Conservation (phyloP, 2,888 invertebrate species). For the Apodemia mormo region DNA sequence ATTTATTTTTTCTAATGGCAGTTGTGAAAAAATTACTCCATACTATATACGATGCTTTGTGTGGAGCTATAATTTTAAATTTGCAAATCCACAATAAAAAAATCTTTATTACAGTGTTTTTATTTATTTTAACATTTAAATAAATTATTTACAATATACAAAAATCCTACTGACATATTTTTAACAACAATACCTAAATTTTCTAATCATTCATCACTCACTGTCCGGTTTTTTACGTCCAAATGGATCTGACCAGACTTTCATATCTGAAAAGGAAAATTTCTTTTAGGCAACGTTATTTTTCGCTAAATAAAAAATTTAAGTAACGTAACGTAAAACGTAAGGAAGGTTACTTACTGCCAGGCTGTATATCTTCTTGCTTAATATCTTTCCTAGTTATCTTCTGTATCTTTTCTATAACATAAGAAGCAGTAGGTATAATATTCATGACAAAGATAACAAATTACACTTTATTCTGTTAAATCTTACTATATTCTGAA, state of each 20-base stretch:
- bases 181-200: slow-evolving; percentile 33
- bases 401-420: slow-evolving; percentile 80
- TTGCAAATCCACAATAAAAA: slow-evolving; percentile 67
- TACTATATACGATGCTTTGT: slow-evolving; percentile 50
- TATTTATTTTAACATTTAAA: slow-evolving; percentile 18
- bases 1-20: slow-evolving; percentile 69
- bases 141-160: slow-evolving; percentile 6
- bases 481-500: neutral
- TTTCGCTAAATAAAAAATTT: neutral
- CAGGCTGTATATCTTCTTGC: slow-evolving; percentile 83
- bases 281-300: neutral
- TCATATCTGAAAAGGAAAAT: slow-evolving; percentile 77
- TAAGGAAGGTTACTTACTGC: slow-evolving; percentile 67
- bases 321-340: too few relatives aligned
- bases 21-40: slow-evolving; percentile 56
- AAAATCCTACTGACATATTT: neutral
- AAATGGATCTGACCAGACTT: slow-evolving; percentile 83
- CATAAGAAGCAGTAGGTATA: slow-evolving; percentile 24
- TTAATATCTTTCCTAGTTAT: slow-evolving; percentile 72
- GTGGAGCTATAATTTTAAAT: slow-evolving; percentile 47
- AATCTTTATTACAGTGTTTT: slow-evolving; percentile 41
- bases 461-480: neutral
- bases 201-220: slow-evolving; percentile 35
- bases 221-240: slow-evolving; percentile 67
- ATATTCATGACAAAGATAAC: neutral